Conservation (phyloP, 2,888 invertebrate genomes). For the Aphodius sticticus region DNA sequence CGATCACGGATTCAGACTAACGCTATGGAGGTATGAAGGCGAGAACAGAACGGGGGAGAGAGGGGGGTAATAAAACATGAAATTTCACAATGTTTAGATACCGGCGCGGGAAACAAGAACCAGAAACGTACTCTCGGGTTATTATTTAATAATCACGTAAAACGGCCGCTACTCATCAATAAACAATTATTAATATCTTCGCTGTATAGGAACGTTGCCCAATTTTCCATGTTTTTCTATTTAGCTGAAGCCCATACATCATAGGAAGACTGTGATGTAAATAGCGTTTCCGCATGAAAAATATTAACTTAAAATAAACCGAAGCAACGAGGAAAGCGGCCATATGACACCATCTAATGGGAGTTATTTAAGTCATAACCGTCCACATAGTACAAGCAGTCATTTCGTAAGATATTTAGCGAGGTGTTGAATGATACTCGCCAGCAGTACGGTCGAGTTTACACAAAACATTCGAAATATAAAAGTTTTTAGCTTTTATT, state of each 20-base stretch:
- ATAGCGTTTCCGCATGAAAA: constrained; percentile 43
- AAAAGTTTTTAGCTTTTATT: neutral
- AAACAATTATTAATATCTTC: constrained; percentile 31
- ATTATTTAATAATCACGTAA: constrained; percentile 38
- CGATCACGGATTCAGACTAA: constrained; percentile 9
- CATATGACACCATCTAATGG: constrained; percentile 42
- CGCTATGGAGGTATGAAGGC: neutral
- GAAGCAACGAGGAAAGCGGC: constrained; percentile 30
- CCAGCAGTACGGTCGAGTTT: neutral
- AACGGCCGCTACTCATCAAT: constrained; percentile 15
- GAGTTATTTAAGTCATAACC: constrained; percentile 30
- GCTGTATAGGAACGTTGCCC: constrained; percentile 11
- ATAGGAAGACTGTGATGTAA: constrained; percentile 37
- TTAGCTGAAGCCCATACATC: constrained; percentile 41
- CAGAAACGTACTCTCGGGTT: constrained; percentile 35
- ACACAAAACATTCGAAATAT: constrained; percentile 4
- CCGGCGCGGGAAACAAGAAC: constrained; percentile 34
- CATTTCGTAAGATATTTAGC: constrained; percentile 42
- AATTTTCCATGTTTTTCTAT: constrained; percentile 26
- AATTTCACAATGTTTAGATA: constrained; percentile 38
- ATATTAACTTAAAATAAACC: constrained; percentile 48
- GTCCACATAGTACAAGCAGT: constrained; percentile 31
- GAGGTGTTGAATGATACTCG: constrained; percentile 42
- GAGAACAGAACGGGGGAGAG: constrained; percentile 21
- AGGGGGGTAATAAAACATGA: constrained; percentile 34